These are phyloP conservation scores for Heterochromis multidens DNA, from an alignment of 2,113 vertebrate genomes.

Conservation along the genomic window DNA sequence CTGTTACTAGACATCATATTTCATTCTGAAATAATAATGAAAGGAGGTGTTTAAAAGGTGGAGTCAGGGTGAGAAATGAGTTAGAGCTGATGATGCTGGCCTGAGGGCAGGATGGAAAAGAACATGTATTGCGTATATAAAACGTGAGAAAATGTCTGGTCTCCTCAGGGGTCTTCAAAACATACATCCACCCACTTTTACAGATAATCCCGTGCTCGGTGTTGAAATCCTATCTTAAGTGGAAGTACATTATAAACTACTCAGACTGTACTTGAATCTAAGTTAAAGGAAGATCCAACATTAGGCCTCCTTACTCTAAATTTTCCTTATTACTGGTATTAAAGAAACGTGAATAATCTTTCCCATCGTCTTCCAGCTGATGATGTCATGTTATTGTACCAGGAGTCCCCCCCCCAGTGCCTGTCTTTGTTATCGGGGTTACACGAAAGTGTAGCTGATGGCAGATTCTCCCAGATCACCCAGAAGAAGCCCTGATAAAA, in stretches of 20 bases:
- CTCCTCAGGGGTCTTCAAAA: neutral
- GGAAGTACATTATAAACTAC: neutral
- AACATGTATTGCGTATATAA: too few species aligned
- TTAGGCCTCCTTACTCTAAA: neutral
- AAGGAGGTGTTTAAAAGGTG: neutral
- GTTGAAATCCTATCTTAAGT: neutral
- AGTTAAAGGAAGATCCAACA: neutral
- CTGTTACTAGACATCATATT: neutral
- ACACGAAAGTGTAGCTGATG: neutral
- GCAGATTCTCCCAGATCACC: neutral
- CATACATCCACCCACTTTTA: neutral
- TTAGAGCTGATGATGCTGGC: neutral
- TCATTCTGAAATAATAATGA: neutral
- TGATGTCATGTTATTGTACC: neutral
- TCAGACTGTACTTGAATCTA: neutral
- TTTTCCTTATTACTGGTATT: too few species aligned
- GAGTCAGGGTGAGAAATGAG: neutral
- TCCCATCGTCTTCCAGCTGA: neutral
- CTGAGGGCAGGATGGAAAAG: neutral
- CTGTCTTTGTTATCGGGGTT: neutral
- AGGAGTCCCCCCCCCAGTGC: neutral
- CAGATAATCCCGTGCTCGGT: neutral
- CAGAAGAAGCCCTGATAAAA: neutral
- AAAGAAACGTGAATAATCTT: neutral
- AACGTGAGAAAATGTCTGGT: slow-evolving; percentile 27